Conservation (phyloP, 2,888 invertebrate genomes). For the Microdon myrmicae region DNA sequence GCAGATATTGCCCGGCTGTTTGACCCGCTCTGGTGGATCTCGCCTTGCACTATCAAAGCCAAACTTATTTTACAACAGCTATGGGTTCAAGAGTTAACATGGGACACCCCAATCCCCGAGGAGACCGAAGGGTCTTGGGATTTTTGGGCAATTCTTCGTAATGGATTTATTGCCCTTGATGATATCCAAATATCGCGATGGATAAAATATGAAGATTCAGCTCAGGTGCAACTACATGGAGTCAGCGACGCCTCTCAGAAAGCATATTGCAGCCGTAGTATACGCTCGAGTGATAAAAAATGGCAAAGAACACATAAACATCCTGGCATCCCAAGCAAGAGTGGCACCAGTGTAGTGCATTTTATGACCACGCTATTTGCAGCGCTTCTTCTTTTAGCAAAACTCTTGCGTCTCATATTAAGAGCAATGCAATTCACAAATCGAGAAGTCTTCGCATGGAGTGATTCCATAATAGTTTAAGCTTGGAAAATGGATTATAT, state of each 20-base stretch:
- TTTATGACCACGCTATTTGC: conserved; percentile 23
- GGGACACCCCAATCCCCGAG: conserved; percentile 7
- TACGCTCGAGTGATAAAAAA: conserved; percentile 14
- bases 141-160: conserved; percentile 4
- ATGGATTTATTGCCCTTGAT: background rate
- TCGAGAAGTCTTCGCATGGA: conserved; percentile 10
- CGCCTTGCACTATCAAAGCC: conserved; percentile 21
- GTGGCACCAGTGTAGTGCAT: conserved; percentile 21
- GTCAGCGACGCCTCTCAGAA: conserved; percentile 30
- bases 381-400: conserved; percentile 19
- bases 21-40: conserved; percentile 23
- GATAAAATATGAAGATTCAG: conserved; percentile 8
- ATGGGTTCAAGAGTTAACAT: too few species aligned
- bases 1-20: conserved; percentile 28
- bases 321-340: conserved; percentile 31
- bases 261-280: conserved; percentile 31
- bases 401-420: conserved; percentile 22
- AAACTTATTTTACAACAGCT: conserved; percentile 37
- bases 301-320: conserved; percentile 8
- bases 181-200: conserved; percentile 23
- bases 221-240: conserved; percentile 19
- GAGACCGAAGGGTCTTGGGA: conserved; percentile 5
- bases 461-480: conserved; percentile 18
- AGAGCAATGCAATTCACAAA: conserved; percentile 14
- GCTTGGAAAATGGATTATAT: too few species aligned